Evolutionary conservation across 2,113 vertebrate genomes (phyloP), one percentile per base, ranked within the genome.

Genomic region (Sardina pilchardus): DNA sequence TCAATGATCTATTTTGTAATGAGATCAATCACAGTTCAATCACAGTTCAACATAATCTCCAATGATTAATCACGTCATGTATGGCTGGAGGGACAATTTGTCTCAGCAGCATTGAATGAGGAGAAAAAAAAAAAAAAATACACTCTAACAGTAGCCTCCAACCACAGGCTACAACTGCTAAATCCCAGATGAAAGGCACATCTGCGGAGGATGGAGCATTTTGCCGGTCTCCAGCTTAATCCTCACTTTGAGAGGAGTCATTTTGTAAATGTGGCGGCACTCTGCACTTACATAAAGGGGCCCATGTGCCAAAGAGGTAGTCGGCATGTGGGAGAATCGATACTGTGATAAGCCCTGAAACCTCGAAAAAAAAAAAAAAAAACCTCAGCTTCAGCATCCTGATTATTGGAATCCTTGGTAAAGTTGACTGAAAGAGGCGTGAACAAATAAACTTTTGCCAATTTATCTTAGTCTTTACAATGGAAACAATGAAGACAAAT

Each of bases 1-100:
- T 78, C 71, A 36, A 16, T 78, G 71, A 78, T 78, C 71, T 78
- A 78, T 78, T 19, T 78, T 34, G 30, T 78, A 78, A 78, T 78
- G 71, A 78, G 71, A 78, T 78, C 71, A 78, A 78, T 78, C 71
- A 36, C 71, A 78, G 71, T 78, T 78, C 71, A 78, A 78, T 78
- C 71, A 78, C 71, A 78, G 71, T 78, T 78, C 71, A 78, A 17
- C 71, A 34, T 78, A 36, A 39, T 78, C 71, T 36, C 26, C 34
- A 14, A 34, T 78, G 71, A 78, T 78, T 78, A 78, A 78, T 78
- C 71, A 78, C 71, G 16, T 36, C 71, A 78, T 78, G 71, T 78
- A 78, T 36, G 71, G 71, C 71, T 78, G 71, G 71, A 39, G 71
- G 71, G 26, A 78, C 71, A 16, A 78, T 78, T 36, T 78, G 71